phyloP scores from a whole-genome alignment of 2,113 vertebrate species.

The Trichomycterus rosablanca region DNA sequence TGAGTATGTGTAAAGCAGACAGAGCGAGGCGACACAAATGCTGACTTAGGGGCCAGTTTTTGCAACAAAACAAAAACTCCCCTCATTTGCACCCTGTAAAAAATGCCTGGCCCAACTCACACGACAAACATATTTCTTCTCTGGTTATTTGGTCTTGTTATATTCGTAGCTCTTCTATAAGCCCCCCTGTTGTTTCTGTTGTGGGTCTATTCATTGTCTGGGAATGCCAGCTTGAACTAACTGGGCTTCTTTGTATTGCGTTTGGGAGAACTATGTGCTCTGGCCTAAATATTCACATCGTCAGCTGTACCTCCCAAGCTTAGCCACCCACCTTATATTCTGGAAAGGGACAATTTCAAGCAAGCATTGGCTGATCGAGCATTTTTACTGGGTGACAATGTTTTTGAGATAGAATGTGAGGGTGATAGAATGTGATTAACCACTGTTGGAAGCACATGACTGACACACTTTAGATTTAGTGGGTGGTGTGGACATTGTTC shows the following conservation, averaged over 20 bases:
- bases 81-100: conserved; percentile 45
- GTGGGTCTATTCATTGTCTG: conserved; percentile 22
- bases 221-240: conserved; percentile 16
- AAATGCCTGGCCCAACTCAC: conserved; percentile 44
- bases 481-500: conserved; percentile 35
- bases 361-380: conserved; percentile 27
- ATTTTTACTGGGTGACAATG: conserved; percentile 27
- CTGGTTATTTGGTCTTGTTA: conserved; percentile 39
- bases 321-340: conserved; percentile 42
- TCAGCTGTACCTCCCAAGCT: conserved; percentile 43
- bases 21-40: conserved; percentile 35
- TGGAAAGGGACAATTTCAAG: conserved; percentile 26
- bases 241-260: conserved; percentile 39
- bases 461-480: conserved; percentile 23
- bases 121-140: conserved; percentile 47
- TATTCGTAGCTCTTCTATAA: conserved; percentile 42
- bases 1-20: conserved; percentile 44
- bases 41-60: conserved; percentile 34
- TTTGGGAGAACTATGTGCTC: conserved; percentile 30
- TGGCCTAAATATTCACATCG: conserved; percentile 30
- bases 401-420: no score
- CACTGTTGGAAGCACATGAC: no score
- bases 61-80: conserved; percentile 41
- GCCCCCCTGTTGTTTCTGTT: conserved; percentile 1
- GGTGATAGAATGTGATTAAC: no score